Base-by-base conservation (phyloP, 2,888 invertebrate genomes). In the Byasa hedistus region DNA sequence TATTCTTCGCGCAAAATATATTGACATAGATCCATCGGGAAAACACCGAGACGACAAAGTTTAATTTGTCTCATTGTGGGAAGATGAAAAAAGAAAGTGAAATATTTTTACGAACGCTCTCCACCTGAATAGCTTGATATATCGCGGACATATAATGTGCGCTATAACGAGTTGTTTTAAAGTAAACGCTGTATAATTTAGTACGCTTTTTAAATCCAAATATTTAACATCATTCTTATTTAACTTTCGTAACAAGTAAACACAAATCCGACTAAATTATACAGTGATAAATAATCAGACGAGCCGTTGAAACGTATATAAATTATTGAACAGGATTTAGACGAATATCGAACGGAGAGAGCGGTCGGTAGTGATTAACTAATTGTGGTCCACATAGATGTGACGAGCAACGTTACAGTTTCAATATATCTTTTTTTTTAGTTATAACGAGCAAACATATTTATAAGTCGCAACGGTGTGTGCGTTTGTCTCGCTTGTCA, bases 11-110 rank as follows among this genome's bases (percentile, higher is more conserved):
- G 71, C 80, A 80, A 85, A 85, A 82, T 79, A 82, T 66, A 67
- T 64, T 88, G 89, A 86, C 90, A 91, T 87, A 85, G 81, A 86
- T 89, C 79, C 75, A 79, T 76, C 75, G 77, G 77, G 77, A 82
- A 82, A 85, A 83, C 82, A 85, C 79, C 77, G 73, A 71, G 77
- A 75, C 71, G 70, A 66, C 65, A 21, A 65, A 69, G 68, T 70
- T 64, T 66, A 68, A 66, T 69, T 58, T 70, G 61, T 69, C 64
- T 65, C 36, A 65, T 68, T 57, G 66, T 51, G 61, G 36, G 36
- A 59, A 59, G 57, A 66, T 62, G 52, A 62, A 61, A 57, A 62
- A 61, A 57, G 39, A 44, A 24, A 15, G n/a, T n/a, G 21, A 62
- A 61, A 36, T 62, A 62, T 66, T 55, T 66, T 58, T 55, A 62